Evolutionary conservation across 1,140 invertebrate species (phyloP), one percentile per base, ranked within the genome.

Genomic region (Drosophila pseudoananassae): DNA sequence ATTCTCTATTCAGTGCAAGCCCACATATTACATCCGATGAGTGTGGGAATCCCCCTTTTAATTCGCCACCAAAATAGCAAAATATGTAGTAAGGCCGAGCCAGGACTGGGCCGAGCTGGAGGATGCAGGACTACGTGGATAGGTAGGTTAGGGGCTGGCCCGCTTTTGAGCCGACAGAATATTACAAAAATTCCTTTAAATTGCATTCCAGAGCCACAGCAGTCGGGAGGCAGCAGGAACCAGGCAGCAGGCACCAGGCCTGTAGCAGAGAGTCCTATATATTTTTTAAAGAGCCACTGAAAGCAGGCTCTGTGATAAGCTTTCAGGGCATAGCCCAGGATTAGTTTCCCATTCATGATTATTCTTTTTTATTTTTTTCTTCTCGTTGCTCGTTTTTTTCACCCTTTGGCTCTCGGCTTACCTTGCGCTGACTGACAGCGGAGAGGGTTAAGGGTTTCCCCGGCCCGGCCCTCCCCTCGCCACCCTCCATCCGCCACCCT

Each of bases 301-400:
- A 66, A 51, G 46, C 63, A 46, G 58, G 58, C 59, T 66, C 59
- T 64, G 58, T 66, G 63, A 66, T 66, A 66, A 66, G 63, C 63
- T 66, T 66, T 66, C 59, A 64, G 63, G 63, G 63, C 63, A 66
- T 31, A 50, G 63, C 33, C 63, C 63, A 63, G 63, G 63, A 66
- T 66, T 66, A 66, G 63, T 66, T 66, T 66, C 63, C 63, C 63
- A 66, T 66, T 66, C 63, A 66, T 66, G 63, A 66, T 66, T 64
- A 66, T 66, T 66, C 63, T 54, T 54, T 54, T 14, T 29, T 7
- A 4, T 50, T 36, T 23, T 15, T 38, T 38, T 5, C 33, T 20
- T 10, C 17, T 25, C 15, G 45, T 40, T 65, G 57, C 57, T 65
- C 56, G 63, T 20, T 38, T 66, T 66, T 40, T 49, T 33, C 54